Evolutionary conservation across 2,113 vertebrate species (phyloP), one percentile per base, ranked within the genome.

Genomic region (Scolopax mira): DNA sequence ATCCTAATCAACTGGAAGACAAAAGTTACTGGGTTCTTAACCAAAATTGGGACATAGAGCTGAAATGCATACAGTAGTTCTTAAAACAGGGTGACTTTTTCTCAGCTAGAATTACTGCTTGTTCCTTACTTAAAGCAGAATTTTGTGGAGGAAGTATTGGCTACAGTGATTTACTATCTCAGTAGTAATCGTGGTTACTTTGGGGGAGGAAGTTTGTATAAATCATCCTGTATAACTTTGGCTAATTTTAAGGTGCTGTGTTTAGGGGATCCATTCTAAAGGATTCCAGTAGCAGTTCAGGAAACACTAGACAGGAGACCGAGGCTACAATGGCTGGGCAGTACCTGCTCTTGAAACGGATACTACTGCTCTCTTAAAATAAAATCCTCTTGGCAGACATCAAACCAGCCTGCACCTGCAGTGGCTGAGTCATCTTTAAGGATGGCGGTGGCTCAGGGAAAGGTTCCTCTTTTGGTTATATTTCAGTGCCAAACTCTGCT

Each of bases 71-170:
- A 79, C 80, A 73, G 42, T 33, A 18, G 19, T 60, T 80, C 48
- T 73, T 44, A 42, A 41, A 83, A 60, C 15, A 46, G 58, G 75
- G 51, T 94, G 79, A 24, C 51, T 60, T 95, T 91, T 91, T 78
- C 88, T 85, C 28, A 0, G 57, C 62, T 67, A 18, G 61, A 46
- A 51, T 85, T 79, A 62, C 81, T 87, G 65, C 70, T 79, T 79
- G 65, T 57, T 90, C 33, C 46, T 88, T 37, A 42, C 15, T 19
- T 86, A 23, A 10, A 72, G 79, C 41, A 67, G 70, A 64, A 46
- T 69, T 71, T 46, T 75, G 85, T 89, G 66, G 71, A 49, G 79
- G 66, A 49, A 84, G 65, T 11, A n/a, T 55, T 61, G 54, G 28
- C 79, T 39, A 25, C 61, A 66, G 55, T 18, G 22, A 67, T 71